Evolutionary conservation across 2,888 invertebrate genomes (phyloP), one percentile per base, ranked within the genome.

Genomic region (Ctenicera cuprea): DNA sequence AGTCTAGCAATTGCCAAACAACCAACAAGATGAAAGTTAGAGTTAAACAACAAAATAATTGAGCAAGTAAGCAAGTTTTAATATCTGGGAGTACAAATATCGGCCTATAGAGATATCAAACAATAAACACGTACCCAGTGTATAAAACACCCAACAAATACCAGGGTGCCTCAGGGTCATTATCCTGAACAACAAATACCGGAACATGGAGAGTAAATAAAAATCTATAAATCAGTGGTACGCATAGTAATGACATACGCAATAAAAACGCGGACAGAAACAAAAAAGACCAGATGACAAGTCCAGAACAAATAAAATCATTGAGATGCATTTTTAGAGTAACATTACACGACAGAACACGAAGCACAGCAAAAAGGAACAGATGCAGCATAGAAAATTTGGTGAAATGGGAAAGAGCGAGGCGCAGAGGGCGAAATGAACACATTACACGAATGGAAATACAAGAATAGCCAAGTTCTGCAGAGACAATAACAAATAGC

Each of bases 381-480:
- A 59, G 37, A 18, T 59, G 57, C 14, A 33, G 33, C 33, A 30
- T 59, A n/a, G 33, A 59, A 59, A 38, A 59, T 3, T 1, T 59
- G 16, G 16, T 59, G 14, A 37, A 59, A 37, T 59, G 38, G 18
- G 2, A 9, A 18, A 59, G 18, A 59, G 30, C 12, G n/a, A 59
- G 18, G 30, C 59, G 59, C 5, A 59, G 18, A 8, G 37, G 30
- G 1, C 38, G 59, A 18, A 59, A 59, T 38, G 38, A 59, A 59
- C 59, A 59, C 18, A 59, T 38, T 37, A 38, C 59, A 37, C 16
- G 4, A 3, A 59, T 38, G 59, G 38, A 38, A 30, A 59, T 37
- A 38, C 37, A 33, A 59, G 38, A 37, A 22, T 59, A 37, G 38
- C 16, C 11, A 59, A 59, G 38, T 16, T 38, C 4, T 33, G 59